Conservation (phyloP, 2,797 vertebrate species). For the Nyctibius grandis region DNA sequence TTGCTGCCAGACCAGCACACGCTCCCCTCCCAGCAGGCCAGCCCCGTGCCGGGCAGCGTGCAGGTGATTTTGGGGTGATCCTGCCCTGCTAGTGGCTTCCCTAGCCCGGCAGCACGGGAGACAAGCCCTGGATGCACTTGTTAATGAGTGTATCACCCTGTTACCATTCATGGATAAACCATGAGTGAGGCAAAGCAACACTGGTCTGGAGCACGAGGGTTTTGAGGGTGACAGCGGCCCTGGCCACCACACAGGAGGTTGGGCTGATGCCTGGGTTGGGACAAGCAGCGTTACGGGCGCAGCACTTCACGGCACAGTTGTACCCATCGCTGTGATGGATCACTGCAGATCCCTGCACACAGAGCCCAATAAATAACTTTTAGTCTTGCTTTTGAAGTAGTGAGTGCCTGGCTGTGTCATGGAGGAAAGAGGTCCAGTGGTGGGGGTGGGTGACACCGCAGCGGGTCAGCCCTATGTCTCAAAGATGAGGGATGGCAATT, state of each 20-base stretch:
- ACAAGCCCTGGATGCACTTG: not conserved
- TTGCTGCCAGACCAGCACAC: not conserved
- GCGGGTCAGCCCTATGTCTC: accelerated
- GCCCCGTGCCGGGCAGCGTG: not conserved
- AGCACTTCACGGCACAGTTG: accelerated
- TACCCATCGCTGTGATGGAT: accelerated
- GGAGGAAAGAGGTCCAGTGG: not conserved
- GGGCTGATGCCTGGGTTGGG: not conserved
- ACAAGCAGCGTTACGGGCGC: not conserved
- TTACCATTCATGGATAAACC: not conserved
- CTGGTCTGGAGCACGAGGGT: accelerated
- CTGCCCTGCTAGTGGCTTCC: not conserved
- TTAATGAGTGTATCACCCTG: not conserved
- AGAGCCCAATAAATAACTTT: accelerated
- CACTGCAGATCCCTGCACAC: accelerated
- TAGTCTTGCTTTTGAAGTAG: not conserved
- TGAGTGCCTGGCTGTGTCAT: not conserved
- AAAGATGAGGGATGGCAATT: not conserved
- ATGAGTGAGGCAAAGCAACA: accelerated
- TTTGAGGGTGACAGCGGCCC: not conserved
- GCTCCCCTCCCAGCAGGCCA: not conserved
- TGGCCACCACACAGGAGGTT: not conserved
- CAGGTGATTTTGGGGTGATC: not conserved
- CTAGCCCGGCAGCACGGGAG: not conserved
- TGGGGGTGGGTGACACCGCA: not conserved